These are phyloP conservation scores for Drosophila nikananu DNA, from an alignment of 1,140 invertebrate genomes.

Conservation along the genomic window DNA sequence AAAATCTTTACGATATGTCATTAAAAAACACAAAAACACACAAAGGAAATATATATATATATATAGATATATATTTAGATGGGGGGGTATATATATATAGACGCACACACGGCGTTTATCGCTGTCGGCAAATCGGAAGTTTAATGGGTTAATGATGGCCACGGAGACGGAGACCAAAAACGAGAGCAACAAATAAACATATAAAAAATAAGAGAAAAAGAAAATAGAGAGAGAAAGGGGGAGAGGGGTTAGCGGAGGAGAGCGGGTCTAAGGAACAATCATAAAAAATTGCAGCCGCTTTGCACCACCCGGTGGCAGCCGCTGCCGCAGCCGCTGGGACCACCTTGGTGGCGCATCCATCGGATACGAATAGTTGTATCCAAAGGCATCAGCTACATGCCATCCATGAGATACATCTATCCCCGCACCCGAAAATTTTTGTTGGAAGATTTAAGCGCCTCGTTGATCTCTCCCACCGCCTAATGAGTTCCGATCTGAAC, in stretches of 20 bases:
- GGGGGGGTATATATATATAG: conserved; percentile 11
- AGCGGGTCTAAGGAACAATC: conserved; percentile 41
- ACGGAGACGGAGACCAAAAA: conserved; percentile 29
- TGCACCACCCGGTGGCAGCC: conserved; percentile 74
- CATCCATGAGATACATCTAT: background rate
- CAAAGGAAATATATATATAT: conserved; percentile 27
- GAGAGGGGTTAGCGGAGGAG: conserved; percentile 8
- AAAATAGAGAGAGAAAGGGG: conserved; percentile 21
- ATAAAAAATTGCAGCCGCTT: conserved; percentile 80
- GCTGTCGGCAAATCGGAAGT: conserved; percentile 83
- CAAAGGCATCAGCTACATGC: background rate
- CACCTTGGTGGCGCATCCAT: conserved; percentile 63
- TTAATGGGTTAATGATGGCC: conserved; percentile 83
- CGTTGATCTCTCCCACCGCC: background rate
- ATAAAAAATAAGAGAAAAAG: conserved; percentile 68
- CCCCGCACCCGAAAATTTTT: background rate
- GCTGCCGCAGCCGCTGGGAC: conserved; percentile 42
- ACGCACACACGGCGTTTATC: conserved; percentile 66
- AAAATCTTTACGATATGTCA: conserved; percentile 84
- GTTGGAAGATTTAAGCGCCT: background rate
- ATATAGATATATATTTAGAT: background rate
- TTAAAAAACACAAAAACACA: conserved; percentile 59
- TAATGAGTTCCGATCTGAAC: conserved; percentile 15
- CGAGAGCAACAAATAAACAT: conserved; percentile 76
- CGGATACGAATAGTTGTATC: background rate